phyloP scores from a whole-genome alignment of 2,113 vertebrate genomes.

The Camelus bactrianus region DNA sequence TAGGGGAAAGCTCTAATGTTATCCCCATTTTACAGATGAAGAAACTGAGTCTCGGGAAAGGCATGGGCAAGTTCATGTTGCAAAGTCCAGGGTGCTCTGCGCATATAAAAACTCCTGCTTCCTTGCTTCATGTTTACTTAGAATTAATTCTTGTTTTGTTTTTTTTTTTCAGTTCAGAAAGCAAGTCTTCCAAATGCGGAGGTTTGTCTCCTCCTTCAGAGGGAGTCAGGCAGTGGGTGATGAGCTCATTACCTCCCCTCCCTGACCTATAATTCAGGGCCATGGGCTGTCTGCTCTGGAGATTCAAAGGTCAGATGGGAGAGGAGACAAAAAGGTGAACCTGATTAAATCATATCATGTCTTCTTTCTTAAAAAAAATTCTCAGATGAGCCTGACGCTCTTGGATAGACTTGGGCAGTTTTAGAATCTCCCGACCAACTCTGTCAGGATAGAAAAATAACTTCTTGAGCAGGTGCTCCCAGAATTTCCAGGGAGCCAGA shows the following conservation, averaged over 20 bases:
- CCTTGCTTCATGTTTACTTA: not conserved
- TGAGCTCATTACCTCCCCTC: not conserved
- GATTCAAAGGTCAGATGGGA: not conserved
- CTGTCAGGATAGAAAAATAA: not conserved
- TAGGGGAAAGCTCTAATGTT: not conserved
- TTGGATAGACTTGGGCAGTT: not conserved
- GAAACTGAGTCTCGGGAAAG: not conserved
- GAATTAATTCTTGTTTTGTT: not conserved
- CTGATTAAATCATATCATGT: not conserved
- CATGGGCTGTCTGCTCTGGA: not conserved
- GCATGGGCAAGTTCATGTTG: not conserved
- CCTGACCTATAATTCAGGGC: not conserved
- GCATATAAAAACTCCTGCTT: not conserved
- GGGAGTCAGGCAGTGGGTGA: not conserved
- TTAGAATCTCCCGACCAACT: not conserved
- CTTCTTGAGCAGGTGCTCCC: not conserved
- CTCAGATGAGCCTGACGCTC: not conserved
- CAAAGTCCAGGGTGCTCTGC: not conserved
- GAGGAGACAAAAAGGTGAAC: not conserved
- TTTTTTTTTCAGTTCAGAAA: not conserved
- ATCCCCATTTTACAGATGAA: not conserved
- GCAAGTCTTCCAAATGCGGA: not conserved
- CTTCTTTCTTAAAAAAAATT: not conserved
- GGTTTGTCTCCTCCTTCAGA: not conserved
- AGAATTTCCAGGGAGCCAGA: not conserved